phyloP scores from a whole-genome alignment of 2,888 invertebrate species.

The Halictus ligatus region DNA sequence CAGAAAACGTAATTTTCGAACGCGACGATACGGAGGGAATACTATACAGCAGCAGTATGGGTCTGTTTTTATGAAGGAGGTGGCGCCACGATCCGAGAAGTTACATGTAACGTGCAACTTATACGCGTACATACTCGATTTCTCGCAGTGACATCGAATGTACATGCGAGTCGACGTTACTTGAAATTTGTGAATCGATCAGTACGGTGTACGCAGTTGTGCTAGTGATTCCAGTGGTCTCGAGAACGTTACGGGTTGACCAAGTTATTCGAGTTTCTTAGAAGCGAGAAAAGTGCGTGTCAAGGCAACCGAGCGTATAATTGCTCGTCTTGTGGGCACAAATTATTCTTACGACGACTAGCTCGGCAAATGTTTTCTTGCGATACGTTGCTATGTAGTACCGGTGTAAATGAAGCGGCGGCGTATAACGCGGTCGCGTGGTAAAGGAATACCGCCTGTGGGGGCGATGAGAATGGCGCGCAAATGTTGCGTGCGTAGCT shows the following conservation, averaged over 20 bases:
- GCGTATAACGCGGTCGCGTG: constrained; percentile 76
- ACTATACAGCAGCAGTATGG: background rate
- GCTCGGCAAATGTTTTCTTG: constrained; percentile 38
- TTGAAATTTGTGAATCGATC: constrained; percentile 66
- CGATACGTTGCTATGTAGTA: constrained; percentile 73
- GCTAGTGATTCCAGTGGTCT: constrained; percentile 58
- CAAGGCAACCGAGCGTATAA: constrained; percentile 34
- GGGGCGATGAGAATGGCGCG: constrained; percentile 86
- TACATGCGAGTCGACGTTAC: constrained; percentile 49
- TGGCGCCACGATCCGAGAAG: constrained; percentile 21
- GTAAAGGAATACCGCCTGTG: constrained; percentile 68
- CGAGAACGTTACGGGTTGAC: constrained; percentile 55
- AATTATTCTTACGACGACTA: constrained; percentile 39
- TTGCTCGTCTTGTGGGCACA: constrained; percentile 28
- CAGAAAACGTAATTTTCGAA: background rate
- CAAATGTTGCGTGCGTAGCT: constrained; percentile 88
- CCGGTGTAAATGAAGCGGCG: constrained; percentile 74
- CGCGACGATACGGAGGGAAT: background rate
- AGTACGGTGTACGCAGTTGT: constrained; percentile 64
- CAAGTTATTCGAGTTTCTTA: constrained; percentile 54
- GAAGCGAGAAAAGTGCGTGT: constrained; percentile 47
- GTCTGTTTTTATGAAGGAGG: constrained; percentile 29
- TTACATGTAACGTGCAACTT: constrained; percentile 16
- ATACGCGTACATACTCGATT: constrained; percentile 37
- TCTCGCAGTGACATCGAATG: constrained; percentile 38